Evolutionary conservation across 2,797 vertebrate genomes (phyloP), one percentile per base, ranked within the genome.

Genomic region (Vireo griseus): DNA sequence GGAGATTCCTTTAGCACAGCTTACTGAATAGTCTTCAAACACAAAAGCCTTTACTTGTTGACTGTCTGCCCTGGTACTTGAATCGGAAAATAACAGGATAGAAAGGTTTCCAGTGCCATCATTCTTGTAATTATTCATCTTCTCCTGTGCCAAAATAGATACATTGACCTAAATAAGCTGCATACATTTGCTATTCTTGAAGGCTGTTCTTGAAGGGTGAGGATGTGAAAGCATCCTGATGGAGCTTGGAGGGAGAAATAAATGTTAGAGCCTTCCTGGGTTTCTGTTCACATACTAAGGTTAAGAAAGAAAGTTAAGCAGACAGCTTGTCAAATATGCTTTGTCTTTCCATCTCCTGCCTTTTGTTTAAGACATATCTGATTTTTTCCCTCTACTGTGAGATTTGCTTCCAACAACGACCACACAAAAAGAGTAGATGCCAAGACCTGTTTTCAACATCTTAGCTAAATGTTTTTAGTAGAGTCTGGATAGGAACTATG

Each of bases 121-220:
- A 9, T 80, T 91, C 83, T 59, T 83, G 61, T 86, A 75, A 82
- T 89, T 86, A 55, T 74, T 94, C 57, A 44, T 92, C 45, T 45
- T 52, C 25, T 88, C 31, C 42, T 76, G 39, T 0, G 3, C 61
- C 39, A 88, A 50, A 96, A 94, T 74, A 90, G 81, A 68, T 77
- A 25, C 16, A 31, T 37, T 95, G 87, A 79, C 87, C 87, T 94
- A 94, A 95, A 88, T 95, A 94, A 91, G 42, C 68, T 74, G 82
- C 37, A 26, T 91, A 20, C 4, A 10, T 90, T 89, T 77, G 61
- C 78, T 52, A 2, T 63, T 91, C 39, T 48, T 44, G 37, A 85
- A 68, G 29, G 31, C 37, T 87, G 16, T 48, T 88, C 73, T 52
- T 78, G 51, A 78, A 79, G 57, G 61, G 48, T 37, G 45, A 89